Conservation (phyloP, 2,797 vertebrate species). For the Phrynocephalus forsythii region DNA sequence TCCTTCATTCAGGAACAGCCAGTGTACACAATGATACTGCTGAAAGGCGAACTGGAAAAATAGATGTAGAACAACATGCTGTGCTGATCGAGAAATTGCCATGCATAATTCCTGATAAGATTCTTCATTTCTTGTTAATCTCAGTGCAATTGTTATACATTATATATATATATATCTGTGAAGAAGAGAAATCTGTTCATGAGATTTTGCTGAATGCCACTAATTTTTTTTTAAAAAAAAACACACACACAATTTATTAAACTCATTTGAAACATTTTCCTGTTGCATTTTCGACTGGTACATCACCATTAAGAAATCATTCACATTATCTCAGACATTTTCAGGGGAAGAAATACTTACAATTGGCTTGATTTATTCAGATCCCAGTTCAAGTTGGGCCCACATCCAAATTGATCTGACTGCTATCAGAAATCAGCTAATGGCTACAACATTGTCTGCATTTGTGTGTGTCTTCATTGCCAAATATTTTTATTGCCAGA, state of each 20-base stretch:
- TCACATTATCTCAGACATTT: no score
- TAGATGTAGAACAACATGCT: background rate
- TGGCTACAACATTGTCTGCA: no score
- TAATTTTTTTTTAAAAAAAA: background rate
- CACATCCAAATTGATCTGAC: no score
- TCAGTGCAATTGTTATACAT: background rate
- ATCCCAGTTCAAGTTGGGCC: no score
- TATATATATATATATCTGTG: background rate
- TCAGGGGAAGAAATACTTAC: no score
- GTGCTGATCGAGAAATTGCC: background rate
- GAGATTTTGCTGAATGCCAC: background rate
- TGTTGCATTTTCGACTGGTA: no score
- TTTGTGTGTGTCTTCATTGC: no score
- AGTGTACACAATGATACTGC: background rate
- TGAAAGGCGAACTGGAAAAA: background rate
- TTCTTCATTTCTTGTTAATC: background rate
- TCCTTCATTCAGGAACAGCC: background rate
- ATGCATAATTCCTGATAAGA: background rate
- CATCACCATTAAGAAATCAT: no score
- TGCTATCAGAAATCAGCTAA: no score
- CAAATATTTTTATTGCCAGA: no score
- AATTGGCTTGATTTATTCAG: no score
- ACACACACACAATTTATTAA: background rate
- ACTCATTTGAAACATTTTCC: background rate
- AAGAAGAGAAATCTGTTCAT: background rate